Conservation (phyloP, 2,113 vertebrate genomes). For the Gymnogyps californianus region DNA sequence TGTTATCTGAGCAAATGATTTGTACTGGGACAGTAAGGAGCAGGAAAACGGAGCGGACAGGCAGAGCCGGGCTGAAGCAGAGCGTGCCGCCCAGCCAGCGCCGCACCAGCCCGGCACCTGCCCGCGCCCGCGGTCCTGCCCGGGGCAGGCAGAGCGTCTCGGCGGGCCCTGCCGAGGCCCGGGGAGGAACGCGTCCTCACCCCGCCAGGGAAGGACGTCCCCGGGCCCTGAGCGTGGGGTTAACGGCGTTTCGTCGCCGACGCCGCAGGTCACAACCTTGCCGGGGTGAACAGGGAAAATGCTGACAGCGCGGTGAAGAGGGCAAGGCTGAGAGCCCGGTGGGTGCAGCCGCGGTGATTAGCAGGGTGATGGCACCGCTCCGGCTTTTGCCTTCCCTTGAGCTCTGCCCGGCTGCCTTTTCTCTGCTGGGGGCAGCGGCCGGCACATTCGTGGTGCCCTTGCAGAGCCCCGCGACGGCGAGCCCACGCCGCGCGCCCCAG, state of each 20-base stretch:
- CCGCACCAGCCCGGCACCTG: not conserved
- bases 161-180: rapidly evolving
- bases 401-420: not conserved
- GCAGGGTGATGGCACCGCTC: not conserved
- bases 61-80: not conserved
- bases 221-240: rapidly evolving
- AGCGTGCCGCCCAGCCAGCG: not conserved
- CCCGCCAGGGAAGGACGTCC: not conserved
- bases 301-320: not conserved
- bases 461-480: not conserved
- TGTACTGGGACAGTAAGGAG: constrained; percentile 11
- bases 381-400: not conserved
- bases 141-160: not conserved
- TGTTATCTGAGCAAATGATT: constrained; percentile 54
- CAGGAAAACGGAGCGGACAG: not conserved
- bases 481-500: rapidly evolving
- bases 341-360: not conserved
- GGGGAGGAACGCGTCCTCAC: rapidly evolving
- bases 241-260: not conserved
- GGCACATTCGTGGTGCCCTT: rapidly evolving
- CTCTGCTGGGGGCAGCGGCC: not conserved
- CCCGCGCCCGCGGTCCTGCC: not conserved
- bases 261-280: not conserved
- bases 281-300: not conserved
- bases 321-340: not conserved